Evolutionary conservation across 2,113 vertebrate genomes (phyloP).

Genomic region (Puntigrus tetrazona): DNA sequence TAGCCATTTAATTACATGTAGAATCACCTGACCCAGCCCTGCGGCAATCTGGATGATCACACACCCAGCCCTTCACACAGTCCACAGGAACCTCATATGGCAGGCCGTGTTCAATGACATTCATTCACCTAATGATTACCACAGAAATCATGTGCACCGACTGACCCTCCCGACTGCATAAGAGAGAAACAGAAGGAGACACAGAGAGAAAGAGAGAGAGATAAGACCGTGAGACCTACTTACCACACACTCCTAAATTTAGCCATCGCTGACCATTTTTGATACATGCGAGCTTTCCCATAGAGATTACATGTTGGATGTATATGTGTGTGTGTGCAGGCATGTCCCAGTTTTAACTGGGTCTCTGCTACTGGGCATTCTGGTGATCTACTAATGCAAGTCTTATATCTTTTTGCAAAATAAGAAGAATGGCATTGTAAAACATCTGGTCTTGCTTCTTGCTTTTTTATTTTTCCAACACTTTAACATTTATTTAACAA

Average conservation of each 20-base stretch:
- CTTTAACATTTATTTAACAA: background rate
- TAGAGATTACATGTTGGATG: constrained; percentile 52
- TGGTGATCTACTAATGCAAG: constrained; percentile 3
- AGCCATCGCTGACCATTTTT: constrained; percentile 50
- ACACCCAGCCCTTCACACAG: constrained; percentile 9
- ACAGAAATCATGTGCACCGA: constrained; percentile 10
- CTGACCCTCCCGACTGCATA: constrained; percentile 2
- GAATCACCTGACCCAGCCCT: background rate
- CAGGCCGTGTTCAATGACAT: constrained; percentile 8
- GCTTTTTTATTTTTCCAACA: background rate
- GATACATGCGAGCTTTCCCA: constrained; percentile 51
- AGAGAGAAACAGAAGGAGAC: background rate
- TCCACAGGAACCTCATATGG: constrained; percentile 14
- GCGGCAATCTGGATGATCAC: background rate
- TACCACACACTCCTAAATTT: constrained; percentile 52
- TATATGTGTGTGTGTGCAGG: constrained; percentile 29
- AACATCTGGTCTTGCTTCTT: background rate
- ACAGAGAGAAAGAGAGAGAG: constrained; percentile 15
- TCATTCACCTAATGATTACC: constrained; percentile 51
- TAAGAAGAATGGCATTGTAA: background rate
- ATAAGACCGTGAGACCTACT: constrained; percentile 55
- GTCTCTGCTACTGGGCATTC: constrained; percentile 41
- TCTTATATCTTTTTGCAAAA: background rate
- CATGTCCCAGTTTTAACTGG: constrained; percentile 57
- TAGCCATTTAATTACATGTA: background rate